Conservation (phyloP, 1,140 invertebrate genomes). For the Apis cerana region DNA sequence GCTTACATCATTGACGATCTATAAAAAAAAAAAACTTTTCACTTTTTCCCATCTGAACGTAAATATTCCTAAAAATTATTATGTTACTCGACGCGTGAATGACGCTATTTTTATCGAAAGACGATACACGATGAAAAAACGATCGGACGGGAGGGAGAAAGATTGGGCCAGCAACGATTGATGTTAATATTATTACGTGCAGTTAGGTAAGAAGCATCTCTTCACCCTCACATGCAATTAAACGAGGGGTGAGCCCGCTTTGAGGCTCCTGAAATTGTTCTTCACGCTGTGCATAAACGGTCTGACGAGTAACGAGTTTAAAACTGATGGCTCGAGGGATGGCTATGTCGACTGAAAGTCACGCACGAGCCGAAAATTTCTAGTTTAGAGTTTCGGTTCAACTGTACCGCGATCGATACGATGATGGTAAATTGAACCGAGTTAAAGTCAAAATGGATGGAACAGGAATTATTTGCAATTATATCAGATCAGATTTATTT, state of each 20-base stretch:
- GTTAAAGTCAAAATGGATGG: background rate
- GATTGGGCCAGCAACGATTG: background rate
- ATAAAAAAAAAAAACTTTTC: too few species aligned
- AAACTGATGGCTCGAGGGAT: constrained; percentile 33
- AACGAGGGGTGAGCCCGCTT: constrained; percentile 5
- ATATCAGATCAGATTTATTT: too few species aligned
- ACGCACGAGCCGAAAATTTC: constrained; percentile 20
- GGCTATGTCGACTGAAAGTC: constrained; percentile 5
- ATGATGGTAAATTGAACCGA: background rate
- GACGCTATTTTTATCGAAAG: too few species aligned
- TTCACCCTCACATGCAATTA: constrained; percentile 32
- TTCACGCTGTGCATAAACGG: constrained; percentile 32
- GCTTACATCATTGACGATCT: too few species aligned
- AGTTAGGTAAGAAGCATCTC: constrained; percentile 25
- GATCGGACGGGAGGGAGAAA: background rate
- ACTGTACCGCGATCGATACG: background rate
- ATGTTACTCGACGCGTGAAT: too few species aligned
- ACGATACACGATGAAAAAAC: too few species aligned
- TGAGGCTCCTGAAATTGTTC: constrained; percentile 37
- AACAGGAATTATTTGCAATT: background rate
- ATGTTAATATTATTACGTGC: constrained; percentile 4
- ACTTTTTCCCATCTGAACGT: too few species aligned
- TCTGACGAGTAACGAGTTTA: constrained; percentile 34
- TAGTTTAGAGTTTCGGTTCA: background rate
- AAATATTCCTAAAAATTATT: too few species aligned